These are phyloP conservation scores for Drosophila mercatorum DNA, from an alignment of 2,888 invertebrate species.

Conservation along the genomic window DNA sequence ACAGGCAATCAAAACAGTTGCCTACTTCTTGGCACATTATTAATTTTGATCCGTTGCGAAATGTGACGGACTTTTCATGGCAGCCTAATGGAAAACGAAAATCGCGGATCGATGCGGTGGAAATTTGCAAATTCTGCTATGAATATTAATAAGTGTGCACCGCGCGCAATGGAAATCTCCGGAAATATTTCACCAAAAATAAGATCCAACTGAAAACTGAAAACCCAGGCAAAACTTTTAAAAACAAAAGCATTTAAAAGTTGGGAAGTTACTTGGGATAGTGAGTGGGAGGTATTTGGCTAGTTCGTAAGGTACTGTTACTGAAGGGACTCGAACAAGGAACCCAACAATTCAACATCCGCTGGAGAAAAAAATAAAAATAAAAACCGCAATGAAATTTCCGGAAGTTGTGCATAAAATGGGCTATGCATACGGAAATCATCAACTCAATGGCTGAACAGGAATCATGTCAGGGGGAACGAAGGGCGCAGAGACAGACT, in stretches of 20 bases:
- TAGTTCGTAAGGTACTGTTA: constrained; percentile 3
- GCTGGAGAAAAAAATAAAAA: constrained; percentile 49
- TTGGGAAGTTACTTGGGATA: constrained; percentile 13
- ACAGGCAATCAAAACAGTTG: constrained; percentile 40
- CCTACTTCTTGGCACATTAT: constrained; percentile 56
- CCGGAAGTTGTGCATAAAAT: constrained; percentile 83
- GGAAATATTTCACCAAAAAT: constrained; percentile 6
- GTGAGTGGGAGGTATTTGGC: background rate
- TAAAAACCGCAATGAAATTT: constrained; percentile 78
- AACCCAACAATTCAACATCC: constrained; percentile 54
- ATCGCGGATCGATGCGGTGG: background rate
- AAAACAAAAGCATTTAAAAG: constrained; percentile 37
- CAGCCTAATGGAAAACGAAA: constrained; percentile 2
- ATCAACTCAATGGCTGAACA: constrained; percentile 81
- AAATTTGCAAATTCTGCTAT: constrained; percentile 15
- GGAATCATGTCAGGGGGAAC: constrained; percentile 45
- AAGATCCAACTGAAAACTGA: background rate
- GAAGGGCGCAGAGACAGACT: background rate
- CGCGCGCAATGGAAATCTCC: constrained; percentile 19
- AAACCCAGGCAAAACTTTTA: constrained; percentile 16
- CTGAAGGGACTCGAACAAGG: constrained; percentile 17
- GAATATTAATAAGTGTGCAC: constrained; percentile 38
- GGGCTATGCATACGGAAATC: constrained; percentile 83
- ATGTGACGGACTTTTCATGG: constrained; percentile 24
- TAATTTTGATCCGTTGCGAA: constrained; percentile 32